Base-by-base conservation (phyloP, 2,113 vertebrate genomes). In the Lasiurus borealis region DNA sequence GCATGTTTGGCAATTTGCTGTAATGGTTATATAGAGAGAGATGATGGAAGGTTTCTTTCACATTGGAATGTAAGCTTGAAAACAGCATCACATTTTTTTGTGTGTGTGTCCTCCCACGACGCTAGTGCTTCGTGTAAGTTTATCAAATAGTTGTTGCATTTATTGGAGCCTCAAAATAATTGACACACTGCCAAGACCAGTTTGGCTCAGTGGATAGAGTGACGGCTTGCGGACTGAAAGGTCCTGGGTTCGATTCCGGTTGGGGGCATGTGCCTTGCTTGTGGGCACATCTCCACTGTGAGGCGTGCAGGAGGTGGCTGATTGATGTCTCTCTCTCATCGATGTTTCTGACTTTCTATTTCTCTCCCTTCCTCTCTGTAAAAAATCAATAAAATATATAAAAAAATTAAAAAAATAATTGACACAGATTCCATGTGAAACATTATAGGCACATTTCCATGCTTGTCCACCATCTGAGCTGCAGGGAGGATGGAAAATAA, bases 401-500 rank as follows among this genome's bases (percentile, higher is more conserved):
- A n/a, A n/a, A n/a, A n/a, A n/a, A n/a, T n/a, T n/a, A n/a, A n/a
- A n/a, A 57, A 36, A 95, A 64, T 72, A 85, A 59, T 66, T 27
- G 46, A 71, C 83, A 64, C 14, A 86, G 27, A 62, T 29, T 85
- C 36, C 40, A 2, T 23, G 72, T 83, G 81, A 93, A 75, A 57
- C 62, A 82, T 59, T 82, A 34, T 52, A 69, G 44, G 73, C 72
- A 7, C 69, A 52, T 88, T 46, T 95, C 78, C 48, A 3, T 40
- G 21, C 44, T 82, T 52, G 40, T 40, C 40, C 52, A 73, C 88
- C 91, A 52, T 92, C 71, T 68, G 88, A 80, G 23, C 76, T 77
- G 88, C 69, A 78, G 36, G 64, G 89, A 85, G 59, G 19, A 59
- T 68, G 59, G 84, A 83, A 96, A 92, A 88, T 96, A 94, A 92